These are phyloP conservation scores for Cephus spinipes DNA, from an alignment of 2,888 invertebrate genomes.

Conservation along the genomic window DNA sequence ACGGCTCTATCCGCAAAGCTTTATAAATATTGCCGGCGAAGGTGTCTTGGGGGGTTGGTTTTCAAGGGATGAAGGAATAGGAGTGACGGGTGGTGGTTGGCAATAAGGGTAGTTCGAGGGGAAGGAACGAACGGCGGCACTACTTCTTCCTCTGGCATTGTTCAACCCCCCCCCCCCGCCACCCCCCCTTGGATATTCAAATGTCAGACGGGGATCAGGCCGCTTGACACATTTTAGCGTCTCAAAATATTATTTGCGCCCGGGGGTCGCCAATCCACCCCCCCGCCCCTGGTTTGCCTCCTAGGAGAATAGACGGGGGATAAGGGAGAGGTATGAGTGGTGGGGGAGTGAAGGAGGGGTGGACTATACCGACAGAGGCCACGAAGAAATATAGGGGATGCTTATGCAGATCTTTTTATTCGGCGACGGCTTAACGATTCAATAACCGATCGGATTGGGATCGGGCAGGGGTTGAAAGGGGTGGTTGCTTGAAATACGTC, in stretches of 20 bases:
- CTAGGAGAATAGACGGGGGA: conserved; percentile 5
- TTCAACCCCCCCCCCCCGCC: conserved; percentile 19
- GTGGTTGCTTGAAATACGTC: conserved; percentile 31
- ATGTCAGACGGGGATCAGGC: conserved; percentile 64
- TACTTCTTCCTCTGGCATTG: conserved; percentile 16
- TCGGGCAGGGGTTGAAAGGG: conserved; percentile 16
- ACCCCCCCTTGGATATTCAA: conserved; percentile 56
- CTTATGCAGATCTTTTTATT: conserved; percentile 59
- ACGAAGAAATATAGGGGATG: conserved; percentile 32
- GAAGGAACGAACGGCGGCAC: not conserved
- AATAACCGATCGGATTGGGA: conserved; percentile 60
- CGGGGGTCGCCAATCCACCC: conserved; percentile 13
- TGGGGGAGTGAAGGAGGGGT: conserved; percentile 12
- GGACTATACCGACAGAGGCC: not conserved
- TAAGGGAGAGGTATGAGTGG: not conserved
- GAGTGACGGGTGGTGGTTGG: not conserved
- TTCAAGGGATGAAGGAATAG: not conserved
- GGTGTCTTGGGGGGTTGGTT: not conserved
- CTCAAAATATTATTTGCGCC: conserved; percentile 64
- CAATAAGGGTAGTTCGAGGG: conserved; percentile 4
- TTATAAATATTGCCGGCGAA: conserved; percentile 49
- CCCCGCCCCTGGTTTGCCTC: not conserved
- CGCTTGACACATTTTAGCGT: conserved; percentile 65
- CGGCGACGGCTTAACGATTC: conserved; percentile 62
- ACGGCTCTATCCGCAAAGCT: conserved; percentile 42